phyloP scores from a whole-genome alignment of 2,113 vertebrate species.

The Lophius piscatorius region DNA sequence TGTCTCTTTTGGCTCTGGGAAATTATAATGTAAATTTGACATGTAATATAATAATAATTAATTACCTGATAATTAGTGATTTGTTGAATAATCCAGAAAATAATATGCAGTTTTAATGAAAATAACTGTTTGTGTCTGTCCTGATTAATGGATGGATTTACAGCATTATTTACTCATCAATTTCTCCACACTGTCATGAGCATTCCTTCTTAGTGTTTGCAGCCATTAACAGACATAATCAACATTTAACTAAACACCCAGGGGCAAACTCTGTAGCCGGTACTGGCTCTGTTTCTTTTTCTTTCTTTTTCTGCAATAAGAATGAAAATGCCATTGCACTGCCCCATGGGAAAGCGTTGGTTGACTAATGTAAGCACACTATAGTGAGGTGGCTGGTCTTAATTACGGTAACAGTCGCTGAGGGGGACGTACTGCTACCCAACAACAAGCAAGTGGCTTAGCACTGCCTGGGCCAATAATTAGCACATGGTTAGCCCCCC shows the following conservation, averaged over 20 bases:
- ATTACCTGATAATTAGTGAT: no score
- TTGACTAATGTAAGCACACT: conserved; percentile 68
- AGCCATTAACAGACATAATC: conserved; percentile 74
- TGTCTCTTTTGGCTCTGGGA: no score
- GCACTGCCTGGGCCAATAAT: conserved; percentile 66
- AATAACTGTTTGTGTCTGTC: no score
- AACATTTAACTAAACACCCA: conserved; percentile 72
- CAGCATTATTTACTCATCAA: conserved; percentile 21
- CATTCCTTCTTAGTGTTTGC: conserved; percentile 37
- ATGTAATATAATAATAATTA: no score
- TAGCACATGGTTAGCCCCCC: conserved; percentile 45
- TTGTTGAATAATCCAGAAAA: no score
- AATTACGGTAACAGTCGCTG: conserved; percentile 75
- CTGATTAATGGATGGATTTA: background rate
- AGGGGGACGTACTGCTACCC: conserved; percentile 60
- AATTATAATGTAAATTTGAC: no score
- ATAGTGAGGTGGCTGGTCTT: conserved; percentile 66
- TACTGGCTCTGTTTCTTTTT: conserved; percentile 52
- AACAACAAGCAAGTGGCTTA: conserved; percentile 54
- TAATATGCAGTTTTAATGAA: no score
- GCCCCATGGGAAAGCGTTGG: conserved; percentile 69
- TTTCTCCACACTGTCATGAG: conserved; percentile 7
- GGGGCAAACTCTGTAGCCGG: conserved; percentile 67
- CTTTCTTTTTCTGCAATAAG: conserved; percentile 59
- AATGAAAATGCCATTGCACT: conserved; percentile 61